Conservation (phyloP, 2,113 vertebrate genomes). For the Calonectris borealis region DNA sequence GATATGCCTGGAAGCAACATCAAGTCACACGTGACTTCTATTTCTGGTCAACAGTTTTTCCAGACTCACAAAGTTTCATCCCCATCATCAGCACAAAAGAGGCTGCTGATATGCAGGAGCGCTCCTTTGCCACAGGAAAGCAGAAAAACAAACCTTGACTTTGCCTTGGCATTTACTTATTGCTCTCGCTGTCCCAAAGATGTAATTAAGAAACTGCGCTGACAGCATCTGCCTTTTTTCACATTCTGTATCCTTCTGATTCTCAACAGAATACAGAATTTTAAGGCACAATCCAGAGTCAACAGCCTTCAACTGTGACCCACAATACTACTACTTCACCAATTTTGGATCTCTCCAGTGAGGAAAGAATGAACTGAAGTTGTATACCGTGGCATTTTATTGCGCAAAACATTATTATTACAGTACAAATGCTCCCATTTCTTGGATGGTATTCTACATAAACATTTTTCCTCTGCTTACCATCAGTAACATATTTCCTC, state of each 20-base stretch:
- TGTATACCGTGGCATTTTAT: neutral
- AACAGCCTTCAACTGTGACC: neutral
- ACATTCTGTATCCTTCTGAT: neutral
- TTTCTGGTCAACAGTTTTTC: neutral
- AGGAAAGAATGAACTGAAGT: neutral
- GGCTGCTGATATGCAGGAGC: neutral
- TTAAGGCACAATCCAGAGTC: neutral
- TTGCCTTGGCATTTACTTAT: neutral
- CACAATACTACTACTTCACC: neutral
- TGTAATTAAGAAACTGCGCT: neutral
- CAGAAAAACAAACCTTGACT: neutral
- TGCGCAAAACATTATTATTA: neutral
- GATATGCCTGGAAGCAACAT: neutral
- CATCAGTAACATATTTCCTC: conserved; percentile 82
- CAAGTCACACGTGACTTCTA: neutral
- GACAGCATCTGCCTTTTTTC: neutral
- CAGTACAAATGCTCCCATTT: neutral
- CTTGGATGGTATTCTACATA: neutral
- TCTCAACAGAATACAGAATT: neutral
- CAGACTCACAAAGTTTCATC: neutral
- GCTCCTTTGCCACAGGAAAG: neutral
- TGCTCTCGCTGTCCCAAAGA: neutral
- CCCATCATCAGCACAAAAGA: neutral
- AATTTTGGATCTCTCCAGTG: neutral
- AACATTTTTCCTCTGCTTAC: conserved; percentile 67